These are phyloP conservation scores for Tetranychus truncatus DNA, from an alignment of 2,888 invertebrate species.

Conservation along the genomic window DNA sequence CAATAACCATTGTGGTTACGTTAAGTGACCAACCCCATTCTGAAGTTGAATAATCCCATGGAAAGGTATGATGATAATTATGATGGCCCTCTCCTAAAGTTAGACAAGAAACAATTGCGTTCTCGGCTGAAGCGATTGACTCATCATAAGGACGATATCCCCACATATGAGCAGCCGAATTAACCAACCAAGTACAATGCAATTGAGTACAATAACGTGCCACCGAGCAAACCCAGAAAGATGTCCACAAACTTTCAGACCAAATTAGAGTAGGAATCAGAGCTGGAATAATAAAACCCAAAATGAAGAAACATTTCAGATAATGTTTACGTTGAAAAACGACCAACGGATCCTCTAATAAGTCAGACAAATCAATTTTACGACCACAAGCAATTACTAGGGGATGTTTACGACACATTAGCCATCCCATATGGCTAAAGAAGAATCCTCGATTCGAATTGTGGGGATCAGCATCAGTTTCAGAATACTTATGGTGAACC, in stretches of 20 bases:
- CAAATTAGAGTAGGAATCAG: conserved; percentile 61
- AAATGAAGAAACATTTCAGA: conserved; percentile 32
- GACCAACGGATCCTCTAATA: conserved; percentile 22
- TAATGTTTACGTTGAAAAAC: conserved; percentile 33
- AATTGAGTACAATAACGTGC: conserved; percentile 62
- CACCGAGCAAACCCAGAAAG: conserved; percentile 61
- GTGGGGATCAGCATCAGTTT: conserved; percentile 22
- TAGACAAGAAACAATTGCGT: conserved; percentile 31
- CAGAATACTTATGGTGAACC: conserved; percentile 2
- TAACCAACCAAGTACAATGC: conserved; percentile 83
- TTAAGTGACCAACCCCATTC: conserved; percentile 22
- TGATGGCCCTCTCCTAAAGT: conserved; percentile 29
- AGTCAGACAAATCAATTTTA: conserved; percentile 21
- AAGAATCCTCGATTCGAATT: conserved; percentile 26
- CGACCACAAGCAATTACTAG: conserved; percentile 21
- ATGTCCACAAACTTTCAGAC: conserved; percentile 55
- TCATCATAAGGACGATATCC: conserved; percentile 75
- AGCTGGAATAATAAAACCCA: conserved; percentile 42
- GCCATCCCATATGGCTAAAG: conserved; percentile 25
- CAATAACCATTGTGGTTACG: conserved; percentile 19
- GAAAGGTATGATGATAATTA: conserved; percentile 17
- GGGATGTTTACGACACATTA: conserved; percentile 24
- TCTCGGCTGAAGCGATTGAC: conserved; percentile 39
- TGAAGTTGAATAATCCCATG: conserved; percentile 21
- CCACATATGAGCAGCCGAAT: conserved; percentile 80